Base-by-base conservation (phyloP, 53 echinoderm and acorn worm species). In the Echinometra lucunter region DNA sequence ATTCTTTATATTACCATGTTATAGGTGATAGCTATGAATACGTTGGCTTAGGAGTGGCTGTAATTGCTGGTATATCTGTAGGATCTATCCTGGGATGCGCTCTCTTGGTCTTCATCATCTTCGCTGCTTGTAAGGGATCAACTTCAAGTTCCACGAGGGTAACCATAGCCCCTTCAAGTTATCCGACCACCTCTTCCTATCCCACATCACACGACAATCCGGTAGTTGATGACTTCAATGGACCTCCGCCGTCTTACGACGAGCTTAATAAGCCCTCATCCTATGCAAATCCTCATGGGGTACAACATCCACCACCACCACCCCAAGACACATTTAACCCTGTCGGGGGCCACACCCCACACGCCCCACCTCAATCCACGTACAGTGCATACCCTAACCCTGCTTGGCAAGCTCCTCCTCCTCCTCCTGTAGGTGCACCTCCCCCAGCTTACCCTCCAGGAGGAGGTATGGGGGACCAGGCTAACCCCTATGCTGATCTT, bases 331-430 rank as follows among this genome's bases (percentile, higher is more conserved):
- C 85, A 37, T 85, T 85, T 2, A 85, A 85, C 49, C 85, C 85
- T 49, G 85, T 85, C n/a, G 85, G 85, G 37, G 85, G 85, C 27
- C 85, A 85, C 85, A n/a, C 85, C 85, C 85, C 45, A 35, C 72
- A 32, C 13, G 78, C 78, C 78, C 78, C 78, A 0, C 40, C 35
- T 19, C 72, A 72, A 34, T 30, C 32, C n/a, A n/a, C n/a, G n/a
- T n/a, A n/a, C n/a, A n/a, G n/a, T n/a, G n/a, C n/a, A 35, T 72
- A 72, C 72, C 35, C 72, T 35, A 72, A 35, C 16, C 38, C 38
- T 42, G 78, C 78, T 19, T 78, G 78, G 78, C 78, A 78, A 42
- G 38, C 38, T 40, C 78, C 78, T 40, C 78, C 78, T n/a, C 85
- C 85, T 28, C 85, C 85, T 47, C 85, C 85, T 17, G 19, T 10